These are phyloP conservation scores for Plebejus anna DNA, from an alignment of 2,888 invertebrate species.

Conservation along the genomic window DNA sequence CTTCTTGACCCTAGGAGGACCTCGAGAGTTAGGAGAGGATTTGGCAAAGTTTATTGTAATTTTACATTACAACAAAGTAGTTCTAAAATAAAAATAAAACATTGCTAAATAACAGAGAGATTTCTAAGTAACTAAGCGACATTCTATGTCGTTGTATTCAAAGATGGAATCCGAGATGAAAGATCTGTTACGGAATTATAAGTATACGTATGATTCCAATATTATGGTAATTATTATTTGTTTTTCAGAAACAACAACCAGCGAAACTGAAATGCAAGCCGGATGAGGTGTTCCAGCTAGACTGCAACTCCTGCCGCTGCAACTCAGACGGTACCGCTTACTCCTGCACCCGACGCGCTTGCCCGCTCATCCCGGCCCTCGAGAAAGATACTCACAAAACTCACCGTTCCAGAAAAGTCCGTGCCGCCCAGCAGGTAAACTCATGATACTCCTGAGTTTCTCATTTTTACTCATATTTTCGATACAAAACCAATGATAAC, in stretches of 20 bases:
- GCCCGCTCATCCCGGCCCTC: constrained; percentile 38
- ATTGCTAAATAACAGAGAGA: too few species aligned
- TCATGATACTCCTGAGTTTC: neutral
- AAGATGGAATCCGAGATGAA: too few species aligned
- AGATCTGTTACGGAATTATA: too few species aligned
- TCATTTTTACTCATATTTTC: neutral
- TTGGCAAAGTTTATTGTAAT: too few species aligned
- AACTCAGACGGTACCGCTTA: constrained; percentile 61
- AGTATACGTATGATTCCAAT: too few species aligned
- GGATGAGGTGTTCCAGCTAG: constrained; percentile 64
- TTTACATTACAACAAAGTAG: too few species aligned
- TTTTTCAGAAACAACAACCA: constrained; percentile 5
- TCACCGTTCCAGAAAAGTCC: neutral
- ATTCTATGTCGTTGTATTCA: too few species aligned
- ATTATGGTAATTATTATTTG: neutral
- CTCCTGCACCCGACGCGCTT: constrained; percentile 73
- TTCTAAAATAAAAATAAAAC: too few species aligned
- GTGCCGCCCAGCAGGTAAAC: constrained; percentile 16
- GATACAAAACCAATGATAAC: too few species aligned
- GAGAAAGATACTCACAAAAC: neutral
- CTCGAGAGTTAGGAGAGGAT: too few species aligned
- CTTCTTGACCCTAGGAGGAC: too few species aligned
- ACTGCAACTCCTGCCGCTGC: constrained; percentile 75
- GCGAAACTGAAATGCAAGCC: constrained; percentile 55
- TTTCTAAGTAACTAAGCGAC: too few species aligned